Evolutionary conservation across 2,888 invertebrate species (phyloP).

Genomic region (Eristalis pertinax): DNA sequence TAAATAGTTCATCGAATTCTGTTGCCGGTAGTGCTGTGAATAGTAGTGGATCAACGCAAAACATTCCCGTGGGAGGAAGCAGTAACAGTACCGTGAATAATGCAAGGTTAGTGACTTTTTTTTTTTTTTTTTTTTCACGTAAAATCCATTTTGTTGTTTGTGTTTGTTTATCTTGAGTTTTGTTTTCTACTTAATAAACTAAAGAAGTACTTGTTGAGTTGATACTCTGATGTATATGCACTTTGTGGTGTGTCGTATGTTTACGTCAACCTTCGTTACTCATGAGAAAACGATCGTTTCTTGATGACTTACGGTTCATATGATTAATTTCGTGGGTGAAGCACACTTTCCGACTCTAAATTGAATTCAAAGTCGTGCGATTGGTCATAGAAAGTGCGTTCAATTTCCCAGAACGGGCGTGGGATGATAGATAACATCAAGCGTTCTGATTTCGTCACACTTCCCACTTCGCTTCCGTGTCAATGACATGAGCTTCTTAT

Average conservation of each 20-base stretch:
- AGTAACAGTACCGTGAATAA: slow-evolving; percentile 78
- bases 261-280: background rate
- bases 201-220: background rate
- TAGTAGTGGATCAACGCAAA: slow-evolving; percentile 79
- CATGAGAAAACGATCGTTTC: background rate
- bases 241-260: background rate
- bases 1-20: slow-evolving; percentile 76
- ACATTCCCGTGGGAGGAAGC: slow-evolving; percentile 81
- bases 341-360: too few species aligned
- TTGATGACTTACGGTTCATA: too few species aligned
- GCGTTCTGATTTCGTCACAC: too few species aligned
- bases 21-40: slow-evolving; percentile 75
- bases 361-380: too few species aligned
- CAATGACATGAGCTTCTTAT: too few species aligned
- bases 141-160: background rate
- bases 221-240: background rate
- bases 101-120: slow-evolving; percentile 79
- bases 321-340: too few species aligned
- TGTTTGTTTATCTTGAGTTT: slow-evolving; percentile 14
- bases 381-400: too few species aligned
- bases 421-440: too few species aligned
- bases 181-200: slow-evolving; percentile 4
- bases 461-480: too few species aligned
- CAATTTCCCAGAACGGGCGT: too few species aligned
- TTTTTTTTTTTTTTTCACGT: background rate